phyloP scores from a whole-genome alignment of 2,113 vertebrate species.

The Colinus virginianus region DNA sequence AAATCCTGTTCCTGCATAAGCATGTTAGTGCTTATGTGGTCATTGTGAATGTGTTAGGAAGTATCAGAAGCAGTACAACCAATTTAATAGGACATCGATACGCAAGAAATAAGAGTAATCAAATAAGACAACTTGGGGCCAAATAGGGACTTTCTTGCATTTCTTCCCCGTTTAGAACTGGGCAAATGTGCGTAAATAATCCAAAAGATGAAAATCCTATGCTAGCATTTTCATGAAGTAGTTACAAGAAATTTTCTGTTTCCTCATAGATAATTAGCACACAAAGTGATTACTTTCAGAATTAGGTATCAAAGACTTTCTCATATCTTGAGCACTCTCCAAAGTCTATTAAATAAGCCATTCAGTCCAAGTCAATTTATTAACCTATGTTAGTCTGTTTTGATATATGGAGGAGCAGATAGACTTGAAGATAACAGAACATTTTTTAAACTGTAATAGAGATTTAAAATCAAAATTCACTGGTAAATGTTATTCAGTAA shows the following conservation, averaged over 20 bases:
- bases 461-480: neutral
- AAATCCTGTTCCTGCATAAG: accelerated
- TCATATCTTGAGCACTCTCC: neutral
- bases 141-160: neutral
- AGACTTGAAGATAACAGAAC: neutral
- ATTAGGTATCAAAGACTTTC: neutral
- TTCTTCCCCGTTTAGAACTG: neutral
- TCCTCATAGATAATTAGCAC: neutral
- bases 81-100: neutral
- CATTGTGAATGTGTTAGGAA: neutral
- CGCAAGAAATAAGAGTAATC: neutral
- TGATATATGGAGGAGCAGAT: neutral
- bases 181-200: neutral
- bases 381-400: neutral
- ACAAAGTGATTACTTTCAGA: neutral
- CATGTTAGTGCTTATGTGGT: neutral
- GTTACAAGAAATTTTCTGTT: neutral
- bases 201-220: neutral
- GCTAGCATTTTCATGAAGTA: neutral
- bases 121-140: neutral
- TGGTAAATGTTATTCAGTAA: neutral
- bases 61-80: neutral
- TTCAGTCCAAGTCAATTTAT: neutral
- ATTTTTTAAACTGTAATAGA: neutral
- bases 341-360: neutral